Percentiles rank a stretch among this genome's conserved stretches.
Conservation (phyloP, 2,797 vertebrate species). For the Hafferia zeledoni region DNA sequence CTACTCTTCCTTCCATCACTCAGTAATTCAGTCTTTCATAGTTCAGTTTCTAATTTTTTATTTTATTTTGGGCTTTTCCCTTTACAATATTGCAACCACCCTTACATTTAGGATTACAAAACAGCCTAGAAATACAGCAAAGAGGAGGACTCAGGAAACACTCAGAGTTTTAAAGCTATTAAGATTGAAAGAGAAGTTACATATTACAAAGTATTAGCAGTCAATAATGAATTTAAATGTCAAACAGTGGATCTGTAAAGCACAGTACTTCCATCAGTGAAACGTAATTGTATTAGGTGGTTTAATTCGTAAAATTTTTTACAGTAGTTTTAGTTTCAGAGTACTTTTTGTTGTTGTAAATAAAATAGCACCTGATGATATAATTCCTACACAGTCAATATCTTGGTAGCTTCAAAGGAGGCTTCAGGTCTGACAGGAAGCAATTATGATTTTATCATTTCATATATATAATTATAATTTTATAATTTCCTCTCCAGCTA, state of each 20-base stretch:
- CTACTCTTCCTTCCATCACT: neutral
- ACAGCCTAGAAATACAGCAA: neutral
- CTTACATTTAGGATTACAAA: neutral
- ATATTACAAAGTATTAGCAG: neutral
- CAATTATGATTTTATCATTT: neutral
- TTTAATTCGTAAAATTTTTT: neutral
- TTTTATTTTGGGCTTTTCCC: neutral
- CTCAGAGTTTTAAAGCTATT: neutral
- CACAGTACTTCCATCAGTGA: neutral
- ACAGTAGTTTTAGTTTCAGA: neutral
- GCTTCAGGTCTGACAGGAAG: neutral
- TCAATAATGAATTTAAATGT: neutral
- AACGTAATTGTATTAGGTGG: neutral
- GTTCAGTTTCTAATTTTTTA: neutral
- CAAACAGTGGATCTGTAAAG: neutral
- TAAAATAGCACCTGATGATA: neutral
- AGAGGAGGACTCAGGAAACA: neutral
- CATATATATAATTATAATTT: neutral
- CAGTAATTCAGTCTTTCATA: neutral
- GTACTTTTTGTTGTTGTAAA: neutral
- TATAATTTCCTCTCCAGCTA: neutral
- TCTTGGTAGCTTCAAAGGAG: neutral
- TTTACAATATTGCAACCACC: rapidly evolving
- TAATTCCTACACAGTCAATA: neutral
- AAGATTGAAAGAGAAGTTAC: neutral